Evolutionary conservation across 2,888 invertebrate species (phyloP), one percentile per base, ranked within the genome.

Genomic region (Criorhina ranunculi): DNA sequence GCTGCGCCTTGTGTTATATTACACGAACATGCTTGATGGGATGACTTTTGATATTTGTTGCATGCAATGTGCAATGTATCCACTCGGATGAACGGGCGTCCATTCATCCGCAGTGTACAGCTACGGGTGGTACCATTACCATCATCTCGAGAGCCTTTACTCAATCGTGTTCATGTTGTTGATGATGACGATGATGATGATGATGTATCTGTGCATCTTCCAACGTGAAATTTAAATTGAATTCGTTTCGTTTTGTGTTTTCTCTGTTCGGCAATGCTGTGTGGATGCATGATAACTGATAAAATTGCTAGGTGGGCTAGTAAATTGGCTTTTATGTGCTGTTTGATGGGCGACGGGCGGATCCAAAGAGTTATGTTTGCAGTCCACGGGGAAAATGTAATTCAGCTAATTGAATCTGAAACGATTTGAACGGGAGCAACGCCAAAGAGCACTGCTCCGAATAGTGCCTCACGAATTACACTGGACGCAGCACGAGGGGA

Each of bases 251-350:
- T 72, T 64, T 70, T 57, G 49, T 31, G n/a, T 55, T 40, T 53
- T 53, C 42, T 60, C 35, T 46, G 42, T 44, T 57, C 53, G 33
- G 44, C 62, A 44, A n/a, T 19, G 12, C 37, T 62, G 46, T 55
- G 49, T 69, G 67, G 17, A 46, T 40, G 51, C 42, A 59, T 70
- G 53, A 78, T 60, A 70, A 70, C 75, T 49, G 80, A 66, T 72
- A 64, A 85, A 85, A 85, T 85, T 85, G 69, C 79, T 66, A 79
- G 85, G 85, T 85, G 80, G 76, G 80, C 80, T 62, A 64, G 73
- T 60, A 85, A 85, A 85, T 85, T 85, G 85, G 79, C 85, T 64
- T 85, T 79, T 79, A 85, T 69, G 67, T 79, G 77, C 62, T 66
- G 69, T 70, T 62, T 70, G 69, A 75, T 85, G 51, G 79, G 33